A percentile compares a stretch with the other conserved stretches of the same genome.
phyloP scores from a whole-genome alignment of 2,888 invertebrate genomes.

The Polia nebulosa region DNA sequence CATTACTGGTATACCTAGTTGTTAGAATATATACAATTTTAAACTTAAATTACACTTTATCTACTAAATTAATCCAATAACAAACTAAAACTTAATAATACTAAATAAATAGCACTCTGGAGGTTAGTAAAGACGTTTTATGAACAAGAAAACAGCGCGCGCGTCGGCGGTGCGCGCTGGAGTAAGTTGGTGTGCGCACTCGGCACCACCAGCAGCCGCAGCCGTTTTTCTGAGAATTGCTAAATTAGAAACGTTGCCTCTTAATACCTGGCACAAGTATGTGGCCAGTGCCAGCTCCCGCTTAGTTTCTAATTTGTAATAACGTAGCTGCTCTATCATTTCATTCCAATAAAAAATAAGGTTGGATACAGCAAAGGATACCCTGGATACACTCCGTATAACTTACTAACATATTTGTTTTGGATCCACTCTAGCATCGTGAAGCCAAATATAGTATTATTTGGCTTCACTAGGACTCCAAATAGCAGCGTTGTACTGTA shows the following conservation, averaged over 20 bases:
- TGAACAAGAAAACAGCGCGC: too few species aligned
- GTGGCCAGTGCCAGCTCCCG: background rate
- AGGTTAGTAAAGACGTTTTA: too few species aligned
- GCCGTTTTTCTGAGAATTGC: background rate
- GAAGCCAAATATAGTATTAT: too few species aligned
- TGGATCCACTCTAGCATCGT: background rate
- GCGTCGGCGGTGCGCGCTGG: too few species aligned
- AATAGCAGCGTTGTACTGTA: background rate
- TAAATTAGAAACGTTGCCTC: background rate
- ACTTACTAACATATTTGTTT: background rate
- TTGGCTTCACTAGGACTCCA: background rate
- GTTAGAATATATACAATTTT: too few species aligned
- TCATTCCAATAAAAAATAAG: background rate
- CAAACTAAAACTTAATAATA: too few species aligned
- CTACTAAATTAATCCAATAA: too few species aligned
- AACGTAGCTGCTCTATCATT: too few species aligned
- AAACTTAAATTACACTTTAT: too few species aligned
- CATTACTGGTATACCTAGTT: too few species aligned
- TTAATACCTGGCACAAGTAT: background rate
- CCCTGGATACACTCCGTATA: background rate
- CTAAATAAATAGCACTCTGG: too few species aligned
- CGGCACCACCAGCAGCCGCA: background rate
- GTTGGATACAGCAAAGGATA: background rate
- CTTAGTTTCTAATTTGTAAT: background rate
- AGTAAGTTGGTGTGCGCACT: too few species aligned